These are phyloP conservation scores for Itoplectis maculator DNA, from an alignment of 2,888 invertebrate genomes.

Conservation along the genomic window DNA sequence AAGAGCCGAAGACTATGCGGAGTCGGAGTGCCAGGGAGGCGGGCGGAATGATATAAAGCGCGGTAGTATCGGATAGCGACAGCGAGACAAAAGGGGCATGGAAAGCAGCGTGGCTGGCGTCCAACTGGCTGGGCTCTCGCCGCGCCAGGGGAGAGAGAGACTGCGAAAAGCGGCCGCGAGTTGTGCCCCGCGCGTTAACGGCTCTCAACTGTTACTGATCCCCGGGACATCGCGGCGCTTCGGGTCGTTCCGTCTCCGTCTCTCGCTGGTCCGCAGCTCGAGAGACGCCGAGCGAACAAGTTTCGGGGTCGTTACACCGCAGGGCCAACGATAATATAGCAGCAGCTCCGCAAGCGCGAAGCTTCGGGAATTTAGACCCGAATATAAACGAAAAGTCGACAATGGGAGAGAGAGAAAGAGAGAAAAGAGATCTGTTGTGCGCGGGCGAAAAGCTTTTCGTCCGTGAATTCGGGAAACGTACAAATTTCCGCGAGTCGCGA, in stretches of 20 bases:
- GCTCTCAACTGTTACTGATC: conserved; percentile 46
- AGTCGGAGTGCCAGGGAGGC: conserved; percentile 12
- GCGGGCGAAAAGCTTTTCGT: conserved; percentile 13
- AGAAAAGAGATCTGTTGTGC: too few relatives aligned
- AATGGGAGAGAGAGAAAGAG: conserved; percentile 24
- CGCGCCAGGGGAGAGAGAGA: conserved; percentile 57
- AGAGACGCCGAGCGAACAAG: conserved; percentile 42
- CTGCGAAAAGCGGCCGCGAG: conserved; percentile 58
- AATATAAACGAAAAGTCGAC: conserved; percentile 56
- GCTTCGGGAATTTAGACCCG: conserved; percentile 63
- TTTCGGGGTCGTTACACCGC: conserved; percentile 64
- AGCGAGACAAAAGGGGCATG: conserved; percentile 37
- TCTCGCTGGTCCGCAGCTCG: too few relatives aligned
- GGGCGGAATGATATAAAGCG: conserved; percentile 54
- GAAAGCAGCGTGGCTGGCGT: conserved; percentile 62
- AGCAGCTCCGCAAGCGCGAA: too few relatives aligned
- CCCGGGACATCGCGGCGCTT: not conserved
- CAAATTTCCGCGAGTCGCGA: conserved; percentile 22
- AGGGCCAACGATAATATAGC: conserved; percentile 19
- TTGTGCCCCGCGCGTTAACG: conserved; percentile 57
- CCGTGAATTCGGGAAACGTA: conserved; percentile 11
- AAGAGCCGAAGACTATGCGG: not conserved
- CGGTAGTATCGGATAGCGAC: conserved; percentile 61
- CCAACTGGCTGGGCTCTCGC: conserved; percentile 65
- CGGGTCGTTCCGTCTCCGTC: too few relatives aligned